Base-by-base conservation (phyloP, 2,888 invertebrate genomes). In the Pilophorus perplexus region DNA sequence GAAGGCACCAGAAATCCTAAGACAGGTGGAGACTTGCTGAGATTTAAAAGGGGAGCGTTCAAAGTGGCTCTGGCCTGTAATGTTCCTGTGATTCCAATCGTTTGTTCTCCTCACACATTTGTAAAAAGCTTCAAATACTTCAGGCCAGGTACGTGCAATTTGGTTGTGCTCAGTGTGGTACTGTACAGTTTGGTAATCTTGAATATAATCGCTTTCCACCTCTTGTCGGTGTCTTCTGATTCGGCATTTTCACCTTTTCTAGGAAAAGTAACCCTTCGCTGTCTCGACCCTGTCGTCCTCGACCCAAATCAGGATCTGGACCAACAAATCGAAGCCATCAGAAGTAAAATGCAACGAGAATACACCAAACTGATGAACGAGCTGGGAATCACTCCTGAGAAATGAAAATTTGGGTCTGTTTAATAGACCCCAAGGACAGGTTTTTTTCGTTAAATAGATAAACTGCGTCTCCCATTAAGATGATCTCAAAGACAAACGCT, bases 11-110 rank as follows among this genome's bases (percentile, higher is more conserved):
- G 42, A 14, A 60, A 60, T 20, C 14, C 20, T 16, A 27, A 40
- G 10, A 6, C 10, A 10, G 12, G 25, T 10, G 28, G 16, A 2
- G n/a, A 16, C 1, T 60, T 60, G 44, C 25, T 42, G 44, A 25
- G 27, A 14, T 60, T 60, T 44, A 60, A 60, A 44, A 20, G 44
- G 18, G 60, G 60, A 6, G 60, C 60, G 5, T 60, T 60, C 18
- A 42, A 44, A 25, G 60, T 60, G 16, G 60, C 60, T 3, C 12
- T 25, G 12, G 44, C 22, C 6, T 25, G 3, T 28, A 60, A 60
- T 28, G 60, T 60, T 4, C 60, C 60, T 2, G 44, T 60, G 8
- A 60, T 60, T 3, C 60, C 60, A 1, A 40, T 60, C 4, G 60
- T 60, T 12, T 27, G 44, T 16, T 37, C 60, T 14, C 60, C 60